Evolutionary conservation across 2,888 invertebrate genomes (phyloP), one percentile per base, ranked within the genome.

Genomic region (Conus canariensis): DNA sequence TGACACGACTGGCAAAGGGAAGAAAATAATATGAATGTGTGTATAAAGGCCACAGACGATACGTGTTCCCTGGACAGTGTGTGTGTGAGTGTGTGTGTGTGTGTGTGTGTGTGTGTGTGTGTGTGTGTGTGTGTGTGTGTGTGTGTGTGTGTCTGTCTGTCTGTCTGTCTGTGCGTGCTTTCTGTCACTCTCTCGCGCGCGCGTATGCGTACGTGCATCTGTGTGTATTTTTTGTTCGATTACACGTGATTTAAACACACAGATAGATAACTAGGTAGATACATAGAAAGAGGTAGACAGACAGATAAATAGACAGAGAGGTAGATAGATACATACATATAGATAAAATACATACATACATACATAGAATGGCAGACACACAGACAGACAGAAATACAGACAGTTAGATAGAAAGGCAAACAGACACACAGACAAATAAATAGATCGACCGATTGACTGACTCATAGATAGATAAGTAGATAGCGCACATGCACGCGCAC

Each of bases 41-140:
- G 82, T 82, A 10, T 82, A 10, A 64, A 64, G 64, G 64, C 45
- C 45, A 45, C 7, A 64, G 64, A 10, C 10, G 64, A 64, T 80
- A 22, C 14, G 80, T 80, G 80, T 80, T 64, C 16, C 12, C 10
- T 64, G 16, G 64, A 64, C 64, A 64, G 56, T 30, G 82, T 45
- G 82, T 82, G 82, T 45, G 82, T 82, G 82, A 56, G 82, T 82
- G 45, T 45, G 14, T 82, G 80, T 45, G 80, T 80, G 80, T 30
- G 30, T 30, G 80, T 30, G 30, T 4, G 56, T 30, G 82, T 45
- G 82, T 82, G 82, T 45, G 82, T 82, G 82, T 82, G 82, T 82
- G 45, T 45, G 30, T 82, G 80, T 80, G 80, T 80, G 80, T 30
- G 30, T 30, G 56, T 30, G 82, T 45, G 82, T 82, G 82, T 45